phyloP scores from a whole-genome alignment of 2,888 invertebrate genomes.

The Mactromeris polynyma region DNA sequence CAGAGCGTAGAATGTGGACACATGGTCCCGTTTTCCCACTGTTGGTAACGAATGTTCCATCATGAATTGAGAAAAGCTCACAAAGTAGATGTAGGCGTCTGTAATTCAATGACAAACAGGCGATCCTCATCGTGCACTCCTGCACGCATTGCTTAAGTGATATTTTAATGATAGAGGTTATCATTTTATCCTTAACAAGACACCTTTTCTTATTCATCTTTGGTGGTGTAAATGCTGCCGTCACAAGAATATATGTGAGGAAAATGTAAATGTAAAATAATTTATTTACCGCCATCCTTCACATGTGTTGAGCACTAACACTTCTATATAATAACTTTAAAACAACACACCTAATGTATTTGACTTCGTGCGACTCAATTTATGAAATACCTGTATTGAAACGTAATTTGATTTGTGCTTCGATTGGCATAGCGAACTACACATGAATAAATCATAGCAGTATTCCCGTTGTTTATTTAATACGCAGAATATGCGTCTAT shows the following conservation, averaged over 20 bases:
- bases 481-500: too few species aligned
- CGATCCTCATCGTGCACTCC: background rate
- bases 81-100: background rate
- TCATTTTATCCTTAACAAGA: background rate
- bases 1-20: background rate
- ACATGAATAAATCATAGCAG: too few species aligned
- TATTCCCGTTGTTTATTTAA: too few species aligned
- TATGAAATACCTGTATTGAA: too few species aligned
- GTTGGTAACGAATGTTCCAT: background rate
- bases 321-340: too few species aligned
- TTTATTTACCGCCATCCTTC: background rate
- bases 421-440: too few species aligned
- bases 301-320: too few species aligned
- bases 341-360: too few species aligned
- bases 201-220: background rate
- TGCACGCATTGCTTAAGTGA: background rate
- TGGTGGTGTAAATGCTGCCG: background rate
- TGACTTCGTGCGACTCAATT: too few species aligned
- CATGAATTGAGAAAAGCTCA: background rate
- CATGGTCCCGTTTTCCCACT: background rate
- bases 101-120: background rate
- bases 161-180: background rate
- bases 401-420: too few species aligned
- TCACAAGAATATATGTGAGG: background rate
- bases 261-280: background rate